Conservation (phyloP, 2,888 invertebrate genomes). For the Panzeria rudis region DNA sequence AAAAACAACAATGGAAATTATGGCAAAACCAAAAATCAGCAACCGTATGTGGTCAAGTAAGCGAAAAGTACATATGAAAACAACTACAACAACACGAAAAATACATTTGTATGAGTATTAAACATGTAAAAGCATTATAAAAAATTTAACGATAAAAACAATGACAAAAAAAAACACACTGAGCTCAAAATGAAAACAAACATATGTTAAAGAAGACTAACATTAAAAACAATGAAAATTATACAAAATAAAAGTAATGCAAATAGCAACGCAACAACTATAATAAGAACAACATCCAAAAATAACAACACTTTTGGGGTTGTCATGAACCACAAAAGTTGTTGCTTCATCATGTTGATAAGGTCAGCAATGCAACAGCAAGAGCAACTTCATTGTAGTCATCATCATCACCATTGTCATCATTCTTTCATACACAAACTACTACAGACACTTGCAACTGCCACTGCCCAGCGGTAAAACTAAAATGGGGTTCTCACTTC, state of each 20-base stretch:
- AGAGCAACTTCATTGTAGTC: slow-evolving; percentile 30
- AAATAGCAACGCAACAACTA: slow-evolving; percentile 3
- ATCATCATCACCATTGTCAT: slow-evolving; percentile 19
- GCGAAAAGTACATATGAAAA: slow-evolving; percentile 70
- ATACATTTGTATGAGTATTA: slow-evolving; percentile 37
- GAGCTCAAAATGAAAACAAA: slow-evolving; percentile 47
- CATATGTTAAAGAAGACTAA: slow-evolving; percentile 59
- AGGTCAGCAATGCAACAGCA: slow-evolving; percentile 57
- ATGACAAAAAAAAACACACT: slow-evolving; percentile 43
- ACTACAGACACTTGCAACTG: slow-evolving; percentile 18
- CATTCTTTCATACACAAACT: background rate
- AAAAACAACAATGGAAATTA: slow-evolving; percentile 66
- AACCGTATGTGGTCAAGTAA: slow-evolving; percentile 78
- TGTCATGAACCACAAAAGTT: slow-evolving; percentile 76
- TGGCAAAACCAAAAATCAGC: slow-evolving; percentile 81
- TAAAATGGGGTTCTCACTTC: too few relatives aligned
- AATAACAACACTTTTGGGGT: slow-evolving; percentile 76
- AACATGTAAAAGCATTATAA: slow-evolving; percentile 61
- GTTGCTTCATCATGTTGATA: slow-evolving; percentile 75
- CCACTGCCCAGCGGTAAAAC: too few relatives aligned
- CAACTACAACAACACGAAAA: slow-evolving; percentile 68
- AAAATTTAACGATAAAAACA: slow-evolving; percentile 59
- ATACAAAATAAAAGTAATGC: slow-evolving; percentile 56
- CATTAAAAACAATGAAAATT: slow-evolving; percentile 65
- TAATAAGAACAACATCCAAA: slow-evolving; percentile 38